Evolutionary conservation across 2,113 vertebrate genomes (phyloP), one percentile per base, ranked within the genome.

Genomic region (Physeter macrocephalus): DNA sequence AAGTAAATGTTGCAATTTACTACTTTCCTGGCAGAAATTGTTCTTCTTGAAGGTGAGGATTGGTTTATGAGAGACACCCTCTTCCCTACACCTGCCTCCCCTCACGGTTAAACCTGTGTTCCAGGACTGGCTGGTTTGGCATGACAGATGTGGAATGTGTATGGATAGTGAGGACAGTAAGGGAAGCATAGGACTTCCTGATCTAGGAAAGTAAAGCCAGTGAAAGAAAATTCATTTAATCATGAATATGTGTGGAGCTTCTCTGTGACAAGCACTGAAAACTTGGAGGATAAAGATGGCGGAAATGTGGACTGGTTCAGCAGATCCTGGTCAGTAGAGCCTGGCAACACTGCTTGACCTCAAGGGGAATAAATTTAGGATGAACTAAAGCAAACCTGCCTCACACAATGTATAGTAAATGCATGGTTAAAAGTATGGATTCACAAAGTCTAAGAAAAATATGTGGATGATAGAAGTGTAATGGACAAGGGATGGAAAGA

Each of bases 191-290:
- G 21, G 39, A 57, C 11, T 66, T 61, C 91, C 49, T 90, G 77
- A 82, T 94, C 29, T 71, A 57, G 69, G 87, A 96, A 64, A 85
- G 23, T 92, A 85, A 96, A 88, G 39, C 6, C 41, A 78, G 49
- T 83, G 61, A 89, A 74, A 87, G 46, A 93, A 96, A 82, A 46
- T 88, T 54, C 15, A 49, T 83, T 92, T 95, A 77, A 87, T 97
- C 20, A 57, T 2, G 3, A 91, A 11, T 84, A 36, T 69, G 8
- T 87, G 52, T 31, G 91, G 74, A 86, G 41, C 17, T 91, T 88
- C 14, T 81, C 54, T 90, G 31, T 95, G 72, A 41, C 43, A 78
- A n/a, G 25, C 18, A 36, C n/a, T 88, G 41, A 94, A 86, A 83
- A 72, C 23, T 62, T 95, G 21, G 34, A 75, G 34, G 41, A 23